Evolutionary conservation across 64 coral and sea anemone species (phyloP).

Genomic region (Trachythela sp.): DNA sequence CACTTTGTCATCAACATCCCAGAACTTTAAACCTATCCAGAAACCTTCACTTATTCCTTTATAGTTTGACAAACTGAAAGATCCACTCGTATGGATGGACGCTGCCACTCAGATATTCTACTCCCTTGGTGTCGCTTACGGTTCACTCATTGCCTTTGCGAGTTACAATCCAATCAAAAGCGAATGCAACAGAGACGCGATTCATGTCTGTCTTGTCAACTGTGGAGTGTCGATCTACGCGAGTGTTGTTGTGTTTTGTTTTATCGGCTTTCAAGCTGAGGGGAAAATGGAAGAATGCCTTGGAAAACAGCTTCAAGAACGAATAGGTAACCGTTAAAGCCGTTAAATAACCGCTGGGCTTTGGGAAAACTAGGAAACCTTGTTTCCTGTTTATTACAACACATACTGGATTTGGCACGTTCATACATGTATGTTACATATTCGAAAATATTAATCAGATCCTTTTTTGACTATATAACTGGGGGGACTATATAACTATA

Average conservation of each 20-base stretch:
- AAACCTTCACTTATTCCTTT: neutral
- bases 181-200: constrained; percentile 87
- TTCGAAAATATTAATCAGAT: too few relatives aligned
- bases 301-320: neutral
- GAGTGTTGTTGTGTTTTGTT: constrained; percentile 90
- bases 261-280: constrained; percentile 67
- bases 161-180: constrained; percentile 98
- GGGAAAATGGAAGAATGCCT: neutral
- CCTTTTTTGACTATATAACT: too few relatives aligned
- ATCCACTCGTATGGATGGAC: constrained; percentile 84
- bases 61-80: constrained; percentile 79
- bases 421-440: too few relatives aligned
- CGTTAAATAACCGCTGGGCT: neutral
- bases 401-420: neutral
- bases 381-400: too few relatives aligned
- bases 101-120: constrained; percentile 95
- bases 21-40: too few relatives aligned
- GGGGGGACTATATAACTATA: too few relatives aligned
- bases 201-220: constrained; percentile 89
- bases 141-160: constrained; percentile 89
- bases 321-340: neutral
- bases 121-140: constrained; percentile 90
- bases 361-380: too few relatives aligned
- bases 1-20: too few relatives aligned
- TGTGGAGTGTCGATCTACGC: constrained; percentile 91